phyloP scores from a whole-genome alignment of 2,113 vertebrate species.

The Pseudopodoces humilis region DNA sequence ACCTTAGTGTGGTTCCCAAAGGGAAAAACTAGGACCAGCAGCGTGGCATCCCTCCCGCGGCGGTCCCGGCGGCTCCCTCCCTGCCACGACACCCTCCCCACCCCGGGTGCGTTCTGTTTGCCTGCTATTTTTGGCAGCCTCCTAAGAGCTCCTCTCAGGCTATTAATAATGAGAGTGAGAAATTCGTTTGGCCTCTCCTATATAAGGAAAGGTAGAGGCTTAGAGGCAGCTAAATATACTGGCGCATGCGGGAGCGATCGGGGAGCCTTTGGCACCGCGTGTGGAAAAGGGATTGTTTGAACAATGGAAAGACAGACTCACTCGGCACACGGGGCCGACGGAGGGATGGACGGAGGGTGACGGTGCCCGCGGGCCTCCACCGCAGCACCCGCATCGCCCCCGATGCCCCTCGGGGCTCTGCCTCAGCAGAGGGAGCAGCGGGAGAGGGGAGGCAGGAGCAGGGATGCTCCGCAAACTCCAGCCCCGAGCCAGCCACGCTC shows the following conservation, averaged over 20 bases:
- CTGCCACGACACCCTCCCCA: slow-evolving; percentile 16
- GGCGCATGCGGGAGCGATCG: slow-evolving; percentile 15
- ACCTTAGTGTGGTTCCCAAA: neutral
- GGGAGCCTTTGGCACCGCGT: slow-evolving; percentile 49
- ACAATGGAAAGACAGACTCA: slow-evolving; percentile 58
- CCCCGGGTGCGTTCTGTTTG: slow-evolving; percentile 44
- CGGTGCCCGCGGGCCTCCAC: fast-evolving
- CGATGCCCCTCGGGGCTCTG: neutral
- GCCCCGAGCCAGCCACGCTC: neutral
- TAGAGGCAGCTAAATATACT: slow-evolving; percentile 64
- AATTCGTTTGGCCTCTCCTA: slow-evolving; percentile 73
- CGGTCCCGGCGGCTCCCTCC: neutral
- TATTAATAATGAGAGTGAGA: slow-evolving; percentile 72
- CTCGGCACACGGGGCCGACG: neutral
- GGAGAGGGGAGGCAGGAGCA: neutral
- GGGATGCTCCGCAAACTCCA: neutral
- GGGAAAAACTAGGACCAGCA: neutral
- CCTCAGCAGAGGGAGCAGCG: neutral
- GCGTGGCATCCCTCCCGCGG: neutral
- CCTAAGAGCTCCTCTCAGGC: slow-evolving; percentile 57
- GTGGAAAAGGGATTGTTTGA: slow-evolving; percentile 68
- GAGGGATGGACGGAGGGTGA: neutral
- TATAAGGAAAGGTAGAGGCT: slow-evolving; percentile 76
- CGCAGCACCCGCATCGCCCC: fast-evolving
- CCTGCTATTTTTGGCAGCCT: slow-evolving; percentile 73